Evolutionary conservation across 2,113 vertebrate genomes (phyloP), one percentile per base, ranked within the genome.

Genomic region (Calyptommatus sinebrachiatus): DNA sequence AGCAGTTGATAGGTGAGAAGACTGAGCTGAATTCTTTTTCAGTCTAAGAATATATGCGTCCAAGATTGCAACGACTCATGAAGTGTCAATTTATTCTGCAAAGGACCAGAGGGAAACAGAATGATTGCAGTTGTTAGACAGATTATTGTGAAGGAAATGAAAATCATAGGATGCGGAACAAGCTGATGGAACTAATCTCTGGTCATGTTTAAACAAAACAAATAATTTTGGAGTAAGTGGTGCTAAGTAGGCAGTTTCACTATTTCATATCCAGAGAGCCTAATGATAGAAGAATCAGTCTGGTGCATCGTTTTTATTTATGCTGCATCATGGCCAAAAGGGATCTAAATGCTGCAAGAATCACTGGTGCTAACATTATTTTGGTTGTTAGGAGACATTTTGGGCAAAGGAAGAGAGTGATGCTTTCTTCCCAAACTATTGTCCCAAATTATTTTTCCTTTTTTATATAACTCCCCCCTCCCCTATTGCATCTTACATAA

Each of bases 1-100:
- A 75, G 73, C 31, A 81, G 65, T n/a, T 67, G 75, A 81, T 81
- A 81, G 53, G 53, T 76, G 79, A 81, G 79, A 81, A 62, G 22
- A 79, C 69, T 72, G 60, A 50, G 31, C 69, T 79, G 71, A 63
- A 45, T 78, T 45, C 31, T 61, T 78, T 70, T 8, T 71, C 67
- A 28, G 50, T n/a, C 29, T 50, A n/a, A 50, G 31, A 31, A 72
- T 72, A 21, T 72, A 31, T 50, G 60, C 28, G n/a, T 29, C 48
- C n/a, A 79, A 46, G 4, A 65, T 50, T 72, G 14, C 60, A 79
- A 22, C 57, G 48, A 69, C 66, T 48, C 21, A 70, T 69, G n/a
- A 75, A 48, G 50, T 62, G 50, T 76, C 79, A 81, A 26, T 74
- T 67, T 69, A 61, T 76, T 76, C 35, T 76, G 29, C n/a, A 31